Evolutionary conservation across 37 sponge, comb jelly and placozoan genomes (phyloP), one percentile per base, ranked within the genome.

Genomic region (Theonella swinhoei): DNA sequence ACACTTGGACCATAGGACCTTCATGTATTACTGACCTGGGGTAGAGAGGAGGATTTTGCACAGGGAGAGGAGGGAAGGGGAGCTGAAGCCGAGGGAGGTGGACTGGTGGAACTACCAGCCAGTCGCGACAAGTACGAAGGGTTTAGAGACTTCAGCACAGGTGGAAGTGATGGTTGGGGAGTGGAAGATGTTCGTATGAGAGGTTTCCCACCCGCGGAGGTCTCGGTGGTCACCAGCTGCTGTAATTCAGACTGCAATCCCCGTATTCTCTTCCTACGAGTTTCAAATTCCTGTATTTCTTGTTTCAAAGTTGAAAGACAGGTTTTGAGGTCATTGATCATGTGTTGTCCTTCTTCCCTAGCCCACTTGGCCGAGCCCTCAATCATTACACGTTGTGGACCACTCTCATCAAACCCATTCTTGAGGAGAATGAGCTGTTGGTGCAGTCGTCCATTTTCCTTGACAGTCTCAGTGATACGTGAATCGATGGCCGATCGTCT

Each of bases 381-480:
- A 4, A 17, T 2, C 23, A 29, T 1, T 26, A 24, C 26, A 20
- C 22, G 39, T 5, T 60, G 39, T n/a, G 23, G 22, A 8, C 22
- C 5, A 39, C 32, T 4, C 2, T 31, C 31, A 0, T 37, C 42
- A 25, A 80, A 23, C 41, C 40, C 42, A 1, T 31, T 22, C 24
- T 69, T 33, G 19, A 81, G 38, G 1, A 29, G 1, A 3, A 26
- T 0, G 9, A 88, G 70, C 61, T 38, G 64, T 24, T 81, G 76
- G 14, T 64, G 67, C 66, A 88, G 77, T 54, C 42, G 64, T 58
- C 80, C 88, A 68, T 81, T 88, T 2, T 88, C 88, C 30, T 80
- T 67, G 19, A 75, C 82, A 0, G 88, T 76, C 7, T 67, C 39
- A 0, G 61, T 47, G 22, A 88, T 80, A 4, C 65, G 74, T 47